Conservation (phyloP, 1,140 invertebrate species). For the Akabosia matsudoensis region DNA sequence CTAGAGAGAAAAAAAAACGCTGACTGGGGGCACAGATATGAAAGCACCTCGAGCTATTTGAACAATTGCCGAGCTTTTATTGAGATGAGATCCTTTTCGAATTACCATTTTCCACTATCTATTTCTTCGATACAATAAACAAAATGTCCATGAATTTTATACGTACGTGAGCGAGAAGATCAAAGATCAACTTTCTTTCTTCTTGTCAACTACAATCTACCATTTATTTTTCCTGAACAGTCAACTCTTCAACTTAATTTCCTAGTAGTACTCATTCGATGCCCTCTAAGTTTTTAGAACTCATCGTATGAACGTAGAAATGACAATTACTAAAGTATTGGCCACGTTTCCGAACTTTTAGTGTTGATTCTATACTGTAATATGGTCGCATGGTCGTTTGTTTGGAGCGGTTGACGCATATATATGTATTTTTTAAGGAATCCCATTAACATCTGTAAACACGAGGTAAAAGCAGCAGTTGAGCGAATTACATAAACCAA, state of each 20-base stretch:
- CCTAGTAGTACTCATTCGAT: not conserved
- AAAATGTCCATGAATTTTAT: not conserved
- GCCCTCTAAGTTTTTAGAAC: not conserved
- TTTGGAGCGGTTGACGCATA: no score
- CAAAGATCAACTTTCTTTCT: slow-evolving; percentile 10
- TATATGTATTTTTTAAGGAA: not conserved
- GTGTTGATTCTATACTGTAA: no score
- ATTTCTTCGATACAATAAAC: not conserved
- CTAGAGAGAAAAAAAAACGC: no score
- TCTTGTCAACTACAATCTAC: not conserved
- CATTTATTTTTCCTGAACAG: not conserved
- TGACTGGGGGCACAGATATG: no score
- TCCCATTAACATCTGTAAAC: slow-evolving; percentile 1
- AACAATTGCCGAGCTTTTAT: slow-evolving; percentile 14
- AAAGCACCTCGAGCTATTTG: slow-evolving; percentile 14
- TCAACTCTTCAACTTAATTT: not conserved
- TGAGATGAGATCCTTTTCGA: slow-evolving; percentile 6
- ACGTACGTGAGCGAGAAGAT: not conserved
- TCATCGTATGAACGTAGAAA: not conserved
- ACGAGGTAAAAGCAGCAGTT: not conserved
- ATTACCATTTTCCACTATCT: not conserved
- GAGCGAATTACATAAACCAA: not conserved
- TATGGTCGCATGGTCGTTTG: no score
- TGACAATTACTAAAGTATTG: no score
- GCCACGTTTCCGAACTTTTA: no score